Evolutionary conservation across 2,888 invertebrate species (phyloP).

Genomic region (Oscheius sp.): DNA sequence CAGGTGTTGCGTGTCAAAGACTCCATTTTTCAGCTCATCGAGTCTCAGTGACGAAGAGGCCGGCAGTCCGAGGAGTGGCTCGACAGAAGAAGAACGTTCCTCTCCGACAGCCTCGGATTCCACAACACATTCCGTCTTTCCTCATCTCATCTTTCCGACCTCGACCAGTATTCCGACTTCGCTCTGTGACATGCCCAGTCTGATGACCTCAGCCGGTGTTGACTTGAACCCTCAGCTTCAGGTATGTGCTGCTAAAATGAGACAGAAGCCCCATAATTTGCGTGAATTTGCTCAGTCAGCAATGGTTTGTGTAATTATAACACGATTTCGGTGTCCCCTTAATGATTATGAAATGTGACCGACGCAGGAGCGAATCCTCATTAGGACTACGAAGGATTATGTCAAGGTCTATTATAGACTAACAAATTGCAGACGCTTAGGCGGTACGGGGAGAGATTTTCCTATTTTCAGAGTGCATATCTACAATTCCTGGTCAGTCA

Average conservation of each 20-base stretch:
- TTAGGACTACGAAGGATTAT: slow-evolving; percentile 22
- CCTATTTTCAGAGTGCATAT: slow-evolving; percentile 45
- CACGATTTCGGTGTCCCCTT: slow-evolving; percentile 20
- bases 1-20: background rate
- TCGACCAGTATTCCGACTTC: slow-evolving; percentile 25
- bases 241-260: background rate
- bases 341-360: slow-evolving; percentile 37
- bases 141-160: slow-evolving; percentile 38
- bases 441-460: background rate
- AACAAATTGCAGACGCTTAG: too few relatives aligned
- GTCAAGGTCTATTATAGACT: slow-evolving; percentile 4
- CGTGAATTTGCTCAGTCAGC: background rate
- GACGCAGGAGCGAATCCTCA: slow-evolving; percentile 31
- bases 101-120: slow-evolving; percentile 28
- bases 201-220: slow-evolving; percentile 13
- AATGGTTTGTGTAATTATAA: slow-evolving; percentile 1
- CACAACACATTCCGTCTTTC: slow-evolving; percentile 31
- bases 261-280: background rate
- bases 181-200: slow-evolving; percentile 23
- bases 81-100: slow-evolving; percentile 48
- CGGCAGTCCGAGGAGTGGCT: slow-evolving; percentile 38
- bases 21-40: slow-evolving; percentile 39
- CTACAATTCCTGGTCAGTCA: slow-evolving; percentile 45
- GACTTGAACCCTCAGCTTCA: slow-evolving; percentile 30
- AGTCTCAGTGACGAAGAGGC: slow-evolving; percentile 44